Evolutionary conservation across 2,888 invertebrate genomes (phyloP), one percentile per base, ranked within the genome.

Genomic region (Ichneumoninae sp.): DNA sequence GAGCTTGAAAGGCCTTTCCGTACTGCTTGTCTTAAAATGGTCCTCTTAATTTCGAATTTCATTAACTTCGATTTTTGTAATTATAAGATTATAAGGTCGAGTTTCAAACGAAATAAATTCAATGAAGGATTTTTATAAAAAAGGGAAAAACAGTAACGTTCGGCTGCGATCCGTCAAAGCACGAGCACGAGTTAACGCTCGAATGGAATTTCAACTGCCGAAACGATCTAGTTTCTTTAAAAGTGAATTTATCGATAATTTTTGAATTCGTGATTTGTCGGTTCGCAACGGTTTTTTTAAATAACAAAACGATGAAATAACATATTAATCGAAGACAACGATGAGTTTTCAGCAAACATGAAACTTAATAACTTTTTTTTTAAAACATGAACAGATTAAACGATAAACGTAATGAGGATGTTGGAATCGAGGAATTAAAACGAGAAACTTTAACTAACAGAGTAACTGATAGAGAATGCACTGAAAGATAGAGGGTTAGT

Each of bases 381-480:
- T 47, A 4, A 77, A 84, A 80, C 54, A 68, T 68, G 65, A 86
- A 85, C 74, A 74, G 83, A 81, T 47, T 33, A 63, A 85, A 79
- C 71, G 79, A 70, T 70, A 83, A 83, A 85, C 81, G 83, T 85
- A 85, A 85, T 83, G 69, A 66, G 74, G 66, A 30, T 80, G 80
- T 85, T 71, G 60, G 80, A 83, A 85, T 80, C 79, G 80, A 82
- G 50, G n/a, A 16, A 71, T 50, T 26, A 66, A 75, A 85, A 86
- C 81, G 73, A 84, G 36, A 81, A 87, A 87, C 87, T 86, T 87
- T 47, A 87, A 87, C 86, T 33, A 81, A 77, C 76, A 66, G 73
- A 82, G 75, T 54, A 85, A 85, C 80, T 85, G 79, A 47, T 36
- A 80, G 66, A 60, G 44, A 16, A 33, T 19, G 83, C 83, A 80